Evolutionary conservation across 2,888 invertebrate species (phyloP), one percentile per base, ranked within the genome.

Genomic region (Clunio marinus): DNA sequence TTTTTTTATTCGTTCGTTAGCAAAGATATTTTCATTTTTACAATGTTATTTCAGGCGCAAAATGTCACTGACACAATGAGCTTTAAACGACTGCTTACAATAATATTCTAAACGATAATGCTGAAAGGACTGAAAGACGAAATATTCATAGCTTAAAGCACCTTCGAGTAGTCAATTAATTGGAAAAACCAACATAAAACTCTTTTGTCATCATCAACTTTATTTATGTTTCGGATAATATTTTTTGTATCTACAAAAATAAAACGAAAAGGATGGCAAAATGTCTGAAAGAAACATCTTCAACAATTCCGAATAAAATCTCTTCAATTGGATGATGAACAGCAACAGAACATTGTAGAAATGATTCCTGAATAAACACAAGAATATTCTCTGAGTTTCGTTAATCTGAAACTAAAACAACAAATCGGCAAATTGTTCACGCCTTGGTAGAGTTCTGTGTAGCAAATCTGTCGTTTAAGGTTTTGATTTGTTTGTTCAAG

Each of bases 1-100:
- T n/a, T 8, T 32, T 32, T 32, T 32, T 32, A 13, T 32, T 32
- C 13, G 51, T 51, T 51, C n/a, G 51, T n/a, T 8, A 51, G 22
- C 51, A 10, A 5, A 32, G 32, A 51, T 51, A 51, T 51, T 51
- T 51, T 51, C 25, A 27, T 41, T 3, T 41, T 41, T 57, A 27
- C 57, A 27, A 57, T 57, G 66, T 66, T 66, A 51, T 66, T 66
- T 66, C 66, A 66, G 66, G 66, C 8, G 46, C 15, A 51, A 65
- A 55, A 32, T 65, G 65, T 51, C 65, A 65, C 22, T 7, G 45
- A 45, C 65, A 65, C 65, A 65, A 65, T 65, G 32, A 22, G 24
- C 20, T 15, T 8, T 7, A 32, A 57, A 55, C 25, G 20, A 35
- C 15, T 15, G 55, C 32, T 51, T 66, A 25, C 5, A 66, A 66